phyloP scores from a whole-genome alignment of 2,888 invertebrate species.

The Drosophila nr. perissopoda region DNA sequence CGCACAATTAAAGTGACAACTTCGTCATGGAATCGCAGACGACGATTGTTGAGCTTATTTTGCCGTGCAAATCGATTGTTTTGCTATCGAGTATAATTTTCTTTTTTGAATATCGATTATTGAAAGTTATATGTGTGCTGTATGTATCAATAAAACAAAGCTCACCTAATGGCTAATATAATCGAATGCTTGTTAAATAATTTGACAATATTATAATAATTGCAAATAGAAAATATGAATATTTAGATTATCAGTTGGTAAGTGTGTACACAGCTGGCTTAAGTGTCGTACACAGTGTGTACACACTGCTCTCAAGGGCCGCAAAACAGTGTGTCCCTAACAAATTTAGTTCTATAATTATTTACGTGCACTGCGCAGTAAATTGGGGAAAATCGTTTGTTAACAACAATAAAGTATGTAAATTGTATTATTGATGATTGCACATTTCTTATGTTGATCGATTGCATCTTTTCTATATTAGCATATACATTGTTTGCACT shows the following conservation, averaged over 20 bases:
- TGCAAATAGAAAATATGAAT: conserved; percentile 18
- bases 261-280: conserved; percentile 34
- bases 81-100: conserved; percentile 28
- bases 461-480: background rate
- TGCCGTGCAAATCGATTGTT: conserved; percentile 22
- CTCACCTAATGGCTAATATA: background rate
- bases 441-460: background rate
- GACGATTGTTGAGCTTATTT: conserved; percentile 25
- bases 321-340: conserved; percentile 31
- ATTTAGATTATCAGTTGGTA: conserved; percentile 29
- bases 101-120: conserved; percentile 6
- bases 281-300: conserved; percentile 29
- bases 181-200: background rate
- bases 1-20: conserved; percentile 59
- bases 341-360: background rate
- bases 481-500: background rate
- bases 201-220: background rate
- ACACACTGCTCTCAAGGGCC: conserved; percentile 11
- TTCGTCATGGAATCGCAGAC: conserved; percentile 3
- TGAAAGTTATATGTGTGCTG: background rate
- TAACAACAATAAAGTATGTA: conserved; percentile 18
- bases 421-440: background rate
- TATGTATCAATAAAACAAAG: background rate
- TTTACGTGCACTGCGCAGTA: conserved; percentile 64
- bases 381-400: conserved; percentile 21